These are phyloP conservation scores for Salticus scenicus DNA, from an alignment of 2,888 invertebrate species.

Conservation along the genomic window DNA sequence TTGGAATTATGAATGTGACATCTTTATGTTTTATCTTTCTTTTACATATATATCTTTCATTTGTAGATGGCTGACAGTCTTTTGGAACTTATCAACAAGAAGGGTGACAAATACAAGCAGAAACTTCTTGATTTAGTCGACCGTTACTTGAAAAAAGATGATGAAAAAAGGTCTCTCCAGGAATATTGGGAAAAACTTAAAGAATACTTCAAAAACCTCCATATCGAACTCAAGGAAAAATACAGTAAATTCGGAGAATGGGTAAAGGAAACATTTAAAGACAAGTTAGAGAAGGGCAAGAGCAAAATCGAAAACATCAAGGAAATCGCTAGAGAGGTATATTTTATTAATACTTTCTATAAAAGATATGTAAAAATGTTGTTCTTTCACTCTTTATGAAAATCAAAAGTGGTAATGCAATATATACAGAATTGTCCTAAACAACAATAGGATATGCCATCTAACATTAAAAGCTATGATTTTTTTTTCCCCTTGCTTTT, in stretches of 20 bases:
- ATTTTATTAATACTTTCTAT: background rate
- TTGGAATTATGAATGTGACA: too few species aligned
- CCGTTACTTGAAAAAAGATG: slow-evolving; percentile 36
- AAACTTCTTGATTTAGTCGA: slow-evolving; percentile 45
- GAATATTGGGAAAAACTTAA: slow-evolving; percentile 66
- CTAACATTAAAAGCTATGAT: too few species aligned
- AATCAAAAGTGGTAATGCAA: too few species aligned
- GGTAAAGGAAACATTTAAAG: slow-evolving; percentile 40
- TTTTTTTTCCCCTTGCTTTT: too few species aligned
- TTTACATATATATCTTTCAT: too few species aligned
- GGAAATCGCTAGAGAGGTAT: slow-evolving; percentile 59
- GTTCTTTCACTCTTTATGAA: too few species aligned
- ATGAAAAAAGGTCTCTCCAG: slow-evolving; percentile 24
- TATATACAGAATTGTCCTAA: too few species aligned
- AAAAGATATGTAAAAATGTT: too few species aligned
- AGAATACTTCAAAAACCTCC: slow-evolving; percentile 64
- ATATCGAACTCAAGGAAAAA: slow-evolving; percentile 62
- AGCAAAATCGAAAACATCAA: slow-evolving; percentile 56
- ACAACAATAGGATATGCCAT: too few species aligned
- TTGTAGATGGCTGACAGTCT: slow-evolving; percentile 52
- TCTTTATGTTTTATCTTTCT: too few species aligned
- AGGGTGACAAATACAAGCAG: slow-evolving; percentile 55
- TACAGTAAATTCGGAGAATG: slow-evolving; percentile 67
- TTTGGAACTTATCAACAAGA: slow-evolving; percentile 45
- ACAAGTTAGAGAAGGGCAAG: slow-evolving; percentile 49